Conservation (phyloP, 64 coral and sea anemone species). For the Dendrophyllia cribrosa region DNA sequence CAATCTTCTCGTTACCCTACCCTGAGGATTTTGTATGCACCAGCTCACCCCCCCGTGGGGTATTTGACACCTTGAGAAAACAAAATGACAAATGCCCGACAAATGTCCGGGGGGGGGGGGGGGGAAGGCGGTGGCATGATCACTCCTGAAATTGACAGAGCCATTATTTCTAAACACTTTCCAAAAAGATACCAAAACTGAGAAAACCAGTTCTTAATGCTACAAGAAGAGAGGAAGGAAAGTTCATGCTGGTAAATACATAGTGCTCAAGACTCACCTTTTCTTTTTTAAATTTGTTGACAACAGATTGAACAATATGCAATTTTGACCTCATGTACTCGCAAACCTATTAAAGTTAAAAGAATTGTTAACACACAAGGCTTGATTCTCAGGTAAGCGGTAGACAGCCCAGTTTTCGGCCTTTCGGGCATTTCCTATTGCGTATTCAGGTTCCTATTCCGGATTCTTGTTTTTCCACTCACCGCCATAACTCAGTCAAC, state of each 20-base stretch:
- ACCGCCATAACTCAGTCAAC: not conserved
- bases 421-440: not conserved
- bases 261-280: slow-evolving; percentile 13
- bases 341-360: slow-evolving; percentile 23
- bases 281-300: slow-evolving; percentile 23
- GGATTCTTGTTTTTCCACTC: not conserved
- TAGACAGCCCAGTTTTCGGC: not conserved
- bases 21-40: not conserved
- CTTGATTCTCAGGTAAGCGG: not conserved
- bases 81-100: not conserved
- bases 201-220: slow-evolving; percentile 1
- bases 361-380: not conserved
- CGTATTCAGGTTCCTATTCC: not conserved
- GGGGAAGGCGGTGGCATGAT: not conserved
- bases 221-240: not conserved
- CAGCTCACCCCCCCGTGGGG: too few relatives aligned
- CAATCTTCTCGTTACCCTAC: not conserved
- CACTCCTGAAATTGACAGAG: not conserved
- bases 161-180: not conserved
- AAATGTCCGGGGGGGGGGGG: not conserved
- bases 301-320: not conserved
- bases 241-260: not conserved
- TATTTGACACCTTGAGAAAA: too few relatives aligned
- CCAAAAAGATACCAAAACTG: not conserved
- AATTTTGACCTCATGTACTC: slow-evolving; percentile 18